Base-by-base conservation (phyloP, 37 sponge, comb jelly and placozoan genomes). In the Chondrosia reniformis region DNA sequence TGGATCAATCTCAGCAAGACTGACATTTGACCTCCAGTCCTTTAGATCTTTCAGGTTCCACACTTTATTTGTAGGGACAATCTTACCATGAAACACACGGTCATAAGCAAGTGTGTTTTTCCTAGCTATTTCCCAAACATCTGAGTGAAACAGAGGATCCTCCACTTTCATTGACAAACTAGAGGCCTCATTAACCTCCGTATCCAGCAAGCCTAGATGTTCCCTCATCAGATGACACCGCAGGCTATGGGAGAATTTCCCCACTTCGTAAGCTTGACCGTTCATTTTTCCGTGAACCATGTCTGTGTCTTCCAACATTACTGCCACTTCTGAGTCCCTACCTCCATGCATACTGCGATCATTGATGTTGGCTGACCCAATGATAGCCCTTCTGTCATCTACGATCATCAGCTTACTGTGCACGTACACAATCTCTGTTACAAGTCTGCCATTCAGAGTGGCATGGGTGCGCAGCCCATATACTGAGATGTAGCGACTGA, bases 281-380 rank as follows among this genome's bases (percentile, higher is more conserved):
- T 81, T 76, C 87, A 86, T 80, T 41, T 25, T 45, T 25, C 75
- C 79, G 4, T 59, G 55, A 21, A 81, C 75, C 77, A 86, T 77
- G 9, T 75, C 46, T 25, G 40, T 64, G 72, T 86, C 87, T 54
- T 75, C 77, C 28, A 86, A 24, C 9, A 86, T 43, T 21, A 81
- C 81, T 37, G 42, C 69, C 42, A 86, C 45, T 66, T 86, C 87
- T 6, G 87, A 81, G 61, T 86, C 87, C 43, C 87, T 75, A 45
- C 65, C 33, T 34, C 87, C 87, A 17, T 64, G 57, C 87, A 86
- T 86, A 59, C 82, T 81, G 21, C 87, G 76, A 45, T 86, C 87
- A 81, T 86, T 86, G 82, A 86, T 86, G 56, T 86, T 86, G 13
- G 87, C 87, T 76, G 87, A 86, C 34, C 87, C 87, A 34, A 86